Evolutionary conservation across 2,797 vertebrate species (phyloP).

Genomic region (Chrysolophus pictus): DNA sequence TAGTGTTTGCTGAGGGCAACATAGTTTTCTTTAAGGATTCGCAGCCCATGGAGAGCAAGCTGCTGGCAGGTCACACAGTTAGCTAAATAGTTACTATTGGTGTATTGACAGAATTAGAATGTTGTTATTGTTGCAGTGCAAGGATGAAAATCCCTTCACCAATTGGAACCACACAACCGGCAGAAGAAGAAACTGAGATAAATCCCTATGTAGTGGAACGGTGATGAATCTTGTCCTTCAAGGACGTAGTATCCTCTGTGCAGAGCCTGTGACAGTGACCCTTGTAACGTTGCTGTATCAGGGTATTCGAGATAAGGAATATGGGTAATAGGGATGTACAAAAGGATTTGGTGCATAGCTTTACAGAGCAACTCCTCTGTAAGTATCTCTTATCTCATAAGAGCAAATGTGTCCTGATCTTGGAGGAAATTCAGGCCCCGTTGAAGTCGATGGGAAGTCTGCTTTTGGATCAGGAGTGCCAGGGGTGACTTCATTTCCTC

Average conservation of each 20-base stretch:
- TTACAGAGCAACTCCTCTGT: background rate
- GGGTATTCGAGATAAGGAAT: slow-evolving; percentile 27
- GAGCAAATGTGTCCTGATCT: background rate
- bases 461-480: background rate
- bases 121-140: background rate
- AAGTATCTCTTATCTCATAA: background rate
- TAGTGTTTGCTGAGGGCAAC: background rate
- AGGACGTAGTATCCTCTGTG: background rate
- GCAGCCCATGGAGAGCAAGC: background rate
- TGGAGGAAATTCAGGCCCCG: background rate
- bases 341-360: slow-evolving; percentile 26
- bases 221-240: slow-evolving; percentile 23
- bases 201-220: background rate
- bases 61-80: background rate
- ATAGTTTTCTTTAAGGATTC: background rate
- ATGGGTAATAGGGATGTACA: background rate
- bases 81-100: slow-evolving; percentile 47
- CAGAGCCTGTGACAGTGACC: background rate
- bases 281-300: background rate
- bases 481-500: background rate
- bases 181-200: background rate
- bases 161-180: background rate
- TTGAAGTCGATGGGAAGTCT: background rate
- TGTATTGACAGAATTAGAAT: background rate
- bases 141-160: slow-evolving; percentile 20